These are phyloP conservation scores for Echinarachnius parma DNA, from an alignment of 53 echinoderm and acorn worm genomes.

Conservation along the genomic window DNA sequence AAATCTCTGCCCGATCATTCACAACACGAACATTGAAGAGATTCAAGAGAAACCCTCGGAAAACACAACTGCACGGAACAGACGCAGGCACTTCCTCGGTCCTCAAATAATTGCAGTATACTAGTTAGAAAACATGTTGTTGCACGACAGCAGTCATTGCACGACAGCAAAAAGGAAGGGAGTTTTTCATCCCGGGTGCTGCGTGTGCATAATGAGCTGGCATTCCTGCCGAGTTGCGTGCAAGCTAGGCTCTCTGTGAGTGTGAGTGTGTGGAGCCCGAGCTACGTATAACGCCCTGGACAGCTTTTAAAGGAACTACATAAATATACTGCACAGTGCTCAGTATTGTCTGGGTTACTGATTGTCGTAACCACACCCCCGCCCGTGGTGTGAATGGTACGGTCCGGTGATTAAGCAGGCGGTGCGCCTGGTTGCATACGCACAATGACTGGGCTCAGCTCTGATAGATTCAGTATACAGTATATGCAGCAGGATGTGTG, in stretches of 20 bases:
- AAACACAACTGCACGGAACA: too few relatives aligned
- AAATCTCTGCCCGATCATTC: too few relatives aligned
- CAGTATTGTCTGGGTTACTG: constrained; percentile 9
- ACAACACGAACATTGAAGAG: too few relatives aligned
- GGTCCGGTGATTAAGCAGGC: constrained; percentile 50
- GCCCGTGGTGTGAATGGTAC: constrained; percentile 14
- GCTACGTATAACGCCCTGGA: too few relatives aligned
- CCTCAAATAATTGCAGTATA: not conserved
- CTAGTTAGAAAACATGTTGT: not conserved
- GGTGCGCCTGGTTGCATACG: constrained; percentile 20
- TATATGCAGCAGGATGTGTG: too few relatives aligned
- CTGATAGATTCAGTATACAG: too few relatives aligned
- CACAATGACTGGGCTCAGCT: constrained; percentile 2
- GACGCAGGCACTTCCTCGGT: not conserved
- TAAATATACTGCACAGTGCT: too few relatives aligned
- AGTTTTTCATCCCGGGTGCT: constrained; percentile 3
- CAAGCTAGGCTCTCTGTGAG: too few relatives aligned
- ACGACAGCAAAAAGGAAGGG: not conserved
- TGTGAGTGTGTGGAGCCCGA: constrained; percentile 15
- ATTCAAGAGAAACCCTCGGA: too few relatives aligned
- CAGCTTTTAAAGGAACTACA: too few relatives aligned
- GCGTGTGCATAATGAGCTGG: constrained; percentile 41
- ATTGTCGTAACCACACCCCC: constrained; percentile 13
- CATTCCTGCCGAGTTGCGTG: constrained; percentile 33
- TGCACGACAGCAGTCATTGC: too few relatives aligned